Percentiles rank a stretch among this genome's conserved stretches.
phyloP scores from a whole-genome alignment of 2,888 invertebrate genomes.

The Strigamia maritima region DNA sequence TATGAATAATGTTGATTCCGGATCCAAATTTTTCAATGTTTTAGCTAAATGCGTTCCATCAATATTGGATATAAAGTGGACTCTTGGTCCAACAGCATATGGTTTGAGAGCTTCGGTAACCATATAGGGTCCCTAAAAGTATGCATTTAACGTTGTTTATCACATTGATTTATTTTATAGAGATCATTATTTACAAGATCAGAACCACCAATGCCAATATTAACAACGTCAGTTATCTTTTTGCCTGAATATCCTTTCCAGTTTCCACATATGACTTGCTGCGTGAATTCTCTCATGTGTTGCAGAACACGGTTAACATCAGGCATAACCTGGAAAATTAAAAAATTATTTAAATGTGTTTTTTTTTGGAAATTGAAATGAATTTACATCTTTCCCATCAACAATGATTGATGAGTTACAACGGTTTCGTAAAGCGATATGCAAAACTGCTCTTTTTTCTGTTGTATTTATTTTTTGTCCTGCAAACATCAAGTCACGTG shows the following conservation, averaged over 20 bases:
- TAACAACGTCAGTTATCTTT: constrained; percentile 92
- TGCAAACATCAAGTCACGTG: constrained; percentile 83
- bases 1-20: constrained; percentile 94
- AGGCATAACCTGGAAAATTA: constrained; percentile 62
- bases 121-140: constrained; percentile 84
- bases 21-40: constrained; percentile 79
- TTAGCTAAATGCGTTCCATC: constrained; percentile 98
- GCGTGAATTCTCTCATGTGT: constrained; percentile 92
- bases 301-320: constrained; percentile 84
- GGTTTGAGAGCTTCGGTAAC: constrained; percentile 96
- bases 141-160: not conserved
- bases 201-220: constrained; percentile 99
- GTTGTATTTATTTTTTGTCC: constrained; percentile 97
- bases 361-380: not conserved
- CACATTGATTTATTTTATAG: not conserved
- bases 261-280: constrained; percentile 63
- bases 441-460: constrained; percentile 91
- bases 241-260: constrained; percentile 83
- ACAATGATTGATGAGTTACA: constrained; percentile 73
- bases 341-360: not conserved
- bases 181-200: constrained; percentile 67
- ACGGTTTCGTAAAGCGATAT: constrained; percentile 88
- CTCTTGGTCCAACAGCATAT: constrained; percentile 77
- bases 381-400: constrained; percentile 75
- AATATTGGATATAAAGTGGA: constrained; percentile 97